Evolutionary conservation across 2,797 vertebrate genomes (phyloP).

Genomic region (Hemibagrus guttatus): DNA sequence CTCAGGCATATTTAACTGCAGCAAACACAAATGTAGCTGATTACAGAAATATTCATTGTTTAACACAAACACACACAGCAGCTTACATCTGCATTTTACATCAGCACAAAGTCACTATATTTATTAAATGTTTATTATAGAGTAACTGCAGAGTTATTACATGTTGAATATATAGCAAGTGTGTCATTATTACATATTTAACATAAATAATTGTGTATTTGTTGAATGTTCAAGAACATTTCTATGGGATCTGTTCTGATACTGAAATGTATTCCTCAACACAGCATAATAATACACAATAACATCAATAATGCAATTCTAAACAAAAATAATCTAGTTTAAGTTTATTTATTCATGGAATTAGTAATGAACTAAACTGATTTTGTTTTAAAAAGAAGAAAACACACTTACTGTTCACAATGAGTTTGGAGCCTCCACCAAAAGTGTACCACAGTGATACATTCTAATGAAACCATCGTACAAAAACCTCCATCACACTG

Average conservation of each 20-base stretch:
- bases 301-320: neutral
- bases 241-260: neutral
- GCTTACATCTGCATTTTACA: neutral
- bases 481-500: neutral
- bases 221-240: neutral
- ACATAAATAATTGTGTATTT: neutral
- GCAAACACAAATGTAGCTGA: neutral
- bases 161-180: neutral
- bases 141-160: too few species aligned
- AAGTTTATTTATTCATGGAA: neutral
- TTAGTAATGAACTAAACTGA: neutral
- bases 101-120: neutral
- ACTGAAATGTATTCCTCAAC: neutral
- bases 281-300: neutral
- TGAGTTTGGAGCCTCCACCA: neutral
- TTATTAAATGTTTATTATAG: neutral
- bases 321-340: neutral
- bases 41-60: neutral
- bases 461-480: neutral
- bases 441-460: neutral
- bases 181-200: constrained; percentile 1
- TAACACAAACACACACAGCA: neutral
- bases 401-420: neutral
- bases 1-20: neutral
- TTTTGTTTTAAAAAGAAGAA: neutral